Evolutionary conservation across 2,113 vertebrate species (phyloP).

Genomic region (Solea solea): DNA sequence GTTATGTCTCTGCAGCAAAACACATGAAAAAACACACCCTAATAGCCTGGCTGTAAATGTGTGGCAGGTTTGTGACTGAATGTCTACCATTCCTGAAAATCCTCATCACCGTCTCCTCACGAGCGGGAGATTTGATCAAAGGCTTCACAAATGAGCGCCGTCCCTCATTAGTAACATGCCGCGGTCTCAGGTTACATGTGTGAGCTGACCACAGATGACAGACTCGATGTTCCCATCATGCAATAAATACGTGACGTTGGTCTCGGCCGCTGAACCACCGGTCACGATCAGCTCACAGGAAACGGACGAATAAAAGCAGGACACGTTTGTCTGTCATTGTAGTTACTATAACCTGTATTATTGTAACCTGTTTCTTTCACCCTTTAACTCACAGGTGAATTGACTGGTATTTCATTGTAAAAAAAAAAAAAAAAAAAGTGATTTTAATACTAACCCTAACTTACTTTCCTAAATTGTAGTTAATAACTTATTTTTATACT

Average conservation of each 20-base stretch:
- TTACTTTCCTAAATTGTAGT: too few relatives aligned
- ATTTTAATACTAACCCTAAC: too few relatives aligned
- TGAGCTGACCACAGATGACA: background rate
- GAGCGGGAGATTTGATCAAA: conserved; percentile 17
- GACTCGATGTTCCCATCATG: background rate
- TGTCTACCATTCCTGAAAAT: background rate
- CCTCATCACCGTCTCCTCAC: background rate
- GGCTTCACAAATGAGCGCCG: conserved; percentile 18
- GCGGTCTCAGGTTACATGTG: conserved; percentile 1
- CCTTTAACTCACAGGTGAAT: too few relatives aligned
- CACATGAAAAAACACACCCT: background rate
- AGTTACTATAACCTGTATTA: too few relatives aligned
- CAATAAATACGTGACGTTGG: background rate
- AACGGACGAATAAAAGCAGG: too few relatives aligned
- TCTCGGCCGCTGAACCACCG: too few relatives aligned
- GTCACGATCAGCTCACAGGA: too few relatives aligned
- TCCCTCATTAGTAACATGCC: background rate
- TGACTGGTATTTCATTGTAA: too few relatives aligned
- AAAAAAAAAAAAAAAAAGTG: too few relatives aligned
- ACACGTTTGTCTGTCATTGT: too few relatives aligned
- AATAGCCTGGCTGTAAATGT: conserved; percentile 23
- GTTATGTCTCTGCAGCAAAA: background rate
- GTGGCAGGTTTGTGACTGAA: background rate
- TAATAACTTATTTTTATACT: too few relatives aligned
- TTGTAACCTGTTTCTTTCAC: too few relatives aligned